These are phyloP conservation scores for Chiloscyllium punctatum DNA, from an alignment of 2,797 vertebrate genomes.

Conservation along the genomic window DNA sequence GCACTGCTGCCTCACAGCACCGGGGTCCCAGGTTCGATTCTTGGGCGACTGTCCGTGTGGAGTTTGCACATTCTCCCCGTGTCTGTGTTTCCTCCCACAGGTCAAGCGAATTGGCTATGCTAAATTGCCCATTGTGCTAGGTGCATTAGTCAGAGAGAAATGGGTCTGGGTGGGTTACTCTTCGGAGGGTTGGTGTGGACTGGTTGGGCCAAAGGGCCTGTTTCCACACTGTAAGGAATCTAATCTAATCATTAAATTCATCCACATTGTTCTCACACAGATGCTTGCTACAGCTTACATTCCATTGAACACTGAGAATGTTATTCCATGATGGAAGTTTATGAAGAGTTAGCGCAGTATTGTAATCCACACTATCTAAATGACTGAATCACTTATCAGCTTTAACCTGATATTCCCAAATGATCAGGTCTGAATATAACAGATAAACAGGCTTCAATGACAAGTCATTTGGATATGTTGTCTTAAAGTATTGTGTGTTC, in stretches of 20 bases:
- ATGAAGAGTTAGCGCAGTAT: background rate
- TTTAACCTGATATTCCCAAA: background rate
- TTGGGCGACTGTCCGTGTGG: too few species aligned
- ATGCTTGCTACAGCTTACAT: background rate
- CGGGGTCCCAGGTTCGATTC: too few species aligned
- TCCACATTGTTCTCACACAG: background rate
- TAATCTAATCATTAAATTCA: background rate
- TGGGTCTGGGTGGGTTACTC: too few species aligned
- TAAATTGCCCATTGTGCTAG: too few species aligned
- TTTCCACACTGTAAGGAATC: too few species aligned
- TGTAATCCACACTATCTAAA: background rate
- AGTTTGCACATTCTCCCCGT: too few species aligned
- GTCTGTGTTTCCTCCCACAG: too few species aligned
- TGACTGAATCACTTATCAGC: background rate
- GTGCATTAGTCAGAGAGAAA: too few species aligned
- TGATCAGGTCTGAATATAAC: background rate
- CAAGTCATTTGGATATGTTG: background rate
- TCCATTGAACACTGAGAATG: background rate
- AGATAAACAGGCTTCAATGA: background rate
- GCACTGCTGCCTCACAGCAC: too few species aligned
- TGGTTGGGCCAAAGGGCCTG: too few species aligned
- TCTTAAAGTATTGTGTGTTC: background rate
- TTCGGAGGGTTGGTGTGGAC: too few species aligned
- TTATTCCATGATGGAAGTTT: background rate
- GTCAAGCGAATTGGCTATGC: too few species aligned